Conservation (phyloP, 2,888 invertebrate species). For the Creontiades dilutus region DNA sequence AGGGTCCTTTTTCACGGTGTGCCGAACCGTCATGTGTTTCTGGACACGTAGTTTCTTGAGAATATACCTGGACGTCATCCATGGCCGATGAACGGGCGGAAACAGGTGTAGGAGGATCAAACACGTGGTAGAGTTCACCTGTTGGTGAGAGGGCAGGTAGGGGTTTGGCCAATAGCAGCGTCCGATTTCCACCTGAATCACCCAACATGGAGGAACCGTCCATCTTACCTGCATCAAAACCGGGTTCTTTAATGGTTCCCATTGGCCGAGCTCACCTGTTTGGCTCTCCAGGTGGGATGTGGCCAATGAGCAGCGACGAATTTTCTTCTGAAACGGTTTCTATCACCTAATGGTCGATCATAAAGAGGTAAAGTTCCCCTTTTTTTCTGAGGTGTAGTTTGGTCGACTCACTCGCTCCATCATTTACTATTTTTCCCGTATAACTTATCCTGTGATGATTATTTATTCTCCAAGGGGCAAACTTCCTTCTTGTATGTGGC, state of each 20-base stretch:
- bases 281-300: neutral
- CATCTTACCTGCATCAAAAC: neutral
- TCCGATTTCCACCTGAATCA: neutral
- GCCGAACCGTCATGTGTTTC: neutral
- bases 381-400: too few relatives aligned
- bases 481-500: too few relatives aligned
- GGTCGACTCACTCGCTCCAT: too few relatives aligned
- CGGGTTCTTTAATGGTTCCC: neutral
- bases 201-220: neutral
- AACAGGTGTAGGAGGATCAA: neutral
- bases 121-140: neutral
- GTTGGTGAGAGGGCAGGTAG: neutral
- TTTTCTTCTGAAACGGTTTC: neutral
- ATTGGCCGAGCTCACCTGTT: neutral
- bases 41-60: neutral
- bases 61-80: neutral
- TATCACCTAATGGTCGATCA: too few relatives aligned
- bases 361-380: too few relatives aligned
- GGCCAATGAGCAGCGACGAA: neutral
- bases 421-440: too few relatives aligned
- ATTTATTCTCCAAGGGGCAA: too few relatives aligned
- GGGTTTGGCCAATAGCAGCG: neutral
- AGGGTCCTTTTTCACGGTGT: neutral
- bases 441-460: too few relatives aligned
- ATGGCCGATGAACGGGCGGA: neutral